Conservation (phyloP, 2,113 vertebrate species). For the Sardina pilchardus region DNA sequence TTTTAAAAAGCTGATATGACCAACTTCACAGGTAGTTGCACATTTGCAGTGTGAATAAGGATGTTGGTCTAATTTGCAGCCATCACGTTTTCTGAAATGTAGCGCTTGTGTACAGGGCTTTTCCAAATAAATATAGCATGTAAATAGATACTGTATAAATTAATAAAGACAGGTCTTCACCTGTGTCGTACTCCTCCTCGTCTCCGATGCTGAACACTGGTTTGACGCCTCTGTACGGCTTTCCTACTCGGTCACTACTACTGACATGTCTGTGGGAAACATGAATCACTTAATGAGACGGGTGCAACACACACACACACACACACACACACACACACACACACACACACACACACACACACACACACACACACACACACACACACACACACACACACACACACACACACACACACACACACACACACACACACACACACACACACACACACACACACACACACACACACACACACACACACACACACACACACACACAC, state of each 20-base stretch:
- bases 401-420: background rate
- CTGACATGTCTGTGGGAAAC: slow-evolving; percentile 83
- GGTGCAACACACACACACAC: background rate
- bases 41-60: no score
- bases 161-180: slow-evolving; percentile 55
- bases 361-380: background rate
- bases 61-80: no score
- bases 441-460: background rate
- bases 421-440: background rate
- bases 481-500: background rate
- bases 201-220: slow-evolving; percentile 98
- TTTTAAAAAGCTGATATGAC: no score
- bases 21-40: background rate
- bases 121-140: background rate
- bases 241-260: slow-evolving; percentile 95
- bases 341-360: background rate
- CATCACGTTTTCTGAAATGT: no score
- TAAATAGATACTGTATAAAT: background rate
- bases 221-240: slow-evolving; percentile 95
- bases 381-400: background rate
- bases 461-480: background rate
- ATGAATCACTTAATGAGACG: background rate
- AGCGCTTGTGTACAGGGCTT: background rate
- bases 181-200: slow-evolving; percentile 97
- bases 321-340: background rate